phyloP scores from a whole-genome alignment of 2,797 vertebrate species.

The Acipenser oxyrinchus region DNA sequence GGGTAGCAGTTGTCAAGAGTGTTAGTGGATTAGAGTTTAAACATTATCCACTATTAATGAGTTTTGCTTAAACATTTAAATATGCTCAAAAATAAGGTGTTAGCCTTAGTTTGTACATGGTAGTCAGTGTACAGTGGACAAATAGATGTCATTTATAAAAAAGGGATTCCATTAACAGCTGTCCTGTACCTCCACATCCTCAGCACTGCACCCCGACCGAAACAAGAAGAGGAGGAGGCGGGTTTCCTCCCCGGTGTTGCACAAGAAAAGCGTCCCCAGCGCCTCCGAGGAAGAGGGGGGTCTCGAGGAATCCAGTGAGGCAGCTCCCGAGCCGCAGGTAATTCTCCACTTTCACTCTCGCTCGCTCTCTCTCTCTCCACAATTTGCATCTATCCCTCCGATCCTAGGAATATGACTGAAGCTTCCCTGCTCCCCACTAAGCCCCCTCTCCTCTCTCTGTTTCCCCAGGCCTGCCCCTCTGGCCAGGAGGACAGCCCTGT shows the following conservation, averaged over 20 bases:
- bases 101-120: too few species aligned
- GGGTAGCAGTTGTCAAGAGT: too few species aligned
- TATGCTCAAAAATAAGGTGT: too few species aligned
- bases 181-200: not conserved
- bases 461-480: slow-evolving; percentile 37
- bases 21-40: too few species aligned
- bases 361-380: not conserved
- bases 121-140: too few species aligned
- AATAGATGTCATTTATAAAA: too few species aligned
- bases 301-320: slow-evolving; percentile 7
- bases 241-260: slow-evolving; percentile 17
- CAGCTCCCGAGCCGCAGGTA: slow-evolving; percentile 6
- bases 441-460: not conserved
- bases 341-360: not conserved
- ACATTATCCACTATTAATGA: too few species aligned
- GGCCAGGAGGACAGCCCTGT: slow-evolving; percentile 40
- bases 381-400: not conserved
- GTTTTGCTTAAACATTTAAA: too few species aligned
- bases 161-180: not conserved
- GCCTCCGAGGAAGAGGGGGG: slow-evolving; percentile 26
- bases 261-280: slow-evolving; percentile 19
- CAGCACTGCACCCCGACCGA: slow-evolving; percentile 22
- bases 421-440: too few species aligned
- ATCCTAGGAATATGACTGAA: too few species aligned
- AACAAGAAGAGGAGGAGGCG: slow-evolving; percentile 34